These are phyloP conservation scores for Cladorhizidae sp. DNA, from an alignment of 37 sponge, comb jelly and placozoan species.

Conservation along the genomic window DNA sequence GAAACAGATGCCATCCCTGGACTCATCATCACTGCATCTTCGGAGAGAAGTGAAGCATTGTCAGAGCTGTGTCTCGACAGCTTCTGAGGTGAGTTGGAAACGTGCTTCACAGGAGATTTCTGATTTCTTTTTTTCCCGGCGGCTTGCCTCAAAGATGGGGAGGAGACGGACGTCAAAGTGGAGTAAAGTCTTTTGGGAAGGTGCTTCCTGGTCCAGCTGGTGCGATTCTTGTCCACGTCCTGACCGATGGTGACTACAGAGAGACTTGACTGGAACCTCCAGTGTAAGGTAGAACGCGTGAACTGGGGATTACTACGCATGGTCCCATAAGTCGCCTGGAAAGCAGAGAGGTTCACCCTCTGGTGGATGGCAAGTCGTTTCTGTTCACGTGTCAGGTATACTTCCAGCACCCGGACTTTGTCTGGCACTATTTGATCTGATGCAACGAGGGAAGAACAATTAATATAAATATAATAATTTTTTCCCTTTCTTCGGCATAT, in stretches of 20 bases:
- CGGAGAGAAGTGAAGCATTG: neutral
- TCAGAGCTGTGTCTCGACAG: too few relatives aligned
- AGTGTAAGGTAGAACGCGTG: neutral
- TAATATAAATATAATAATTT: too few relatives aligned
- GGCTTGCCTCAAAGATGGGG: neutral
- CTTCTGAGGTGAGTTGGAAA: conserved; percentile 17
- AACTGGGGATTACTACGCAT: conserved; percentile 21
- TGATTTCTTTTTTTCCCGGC: neutral
- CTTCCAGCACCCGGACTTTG: conserved; percentile 72
- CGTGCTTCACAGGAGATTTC: neutral
- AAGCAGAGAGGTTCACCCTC: neutral
- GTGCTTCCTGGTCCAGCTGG: neutral
- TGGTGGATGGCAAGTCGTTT: neutral
- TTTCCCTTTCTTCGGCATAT: too few relatives aligned
- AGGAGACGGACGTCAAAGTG: neutral
- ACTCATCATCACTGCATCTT: neutral
- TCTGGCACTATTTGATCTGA: conserved; percentile 36
- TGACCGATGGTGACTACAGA: neutral
- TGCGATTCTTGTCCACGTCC: neutral
- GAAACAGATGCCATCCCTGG: neutral
- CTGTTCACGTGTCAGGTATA: conserved; percentile 44
- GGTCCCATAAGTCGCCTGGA: conserved; percentile 1
- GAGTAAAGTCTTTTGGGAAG: neutral
- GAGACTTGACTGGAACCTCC: neutral
- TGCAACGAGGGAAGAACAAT: too few relatives aligned